Conservation (phyloP, 2,888 invertebrate species). For the Plagodis pulveraria region DNA sequence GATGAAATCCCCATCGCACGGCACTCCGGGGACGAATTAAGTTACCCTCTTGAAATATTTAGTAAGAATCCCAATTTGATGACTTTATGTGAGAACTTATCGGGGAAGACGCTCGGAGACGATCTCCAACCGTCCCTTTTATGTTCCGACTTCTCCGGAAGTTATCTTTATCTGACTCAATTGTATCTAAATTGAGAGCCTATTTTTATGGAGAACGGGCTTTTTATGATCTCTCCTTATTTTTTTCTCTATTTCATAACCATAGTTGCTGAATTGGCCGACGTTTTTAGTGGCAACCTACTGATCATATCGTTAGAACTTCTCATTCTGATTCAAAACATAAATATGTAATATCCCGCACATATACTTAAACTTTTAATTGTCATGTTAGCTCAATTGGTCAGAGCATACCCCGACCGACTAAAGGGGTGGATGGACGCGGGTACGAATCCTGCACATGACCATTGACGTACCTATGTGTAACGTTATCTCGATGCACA, state of each 20-base stretch:
- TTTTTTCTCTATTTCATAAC: not conserved
- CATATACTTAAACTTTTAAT: too few species aligned
- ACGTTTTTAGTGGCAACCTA: too few species aligned
- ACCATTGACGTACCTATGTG: too few species aligned
- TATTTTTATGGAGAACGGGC: not conserved
- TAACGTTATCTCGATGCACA: too few species aligned
- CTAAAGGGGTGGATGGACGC: too few species aligned
- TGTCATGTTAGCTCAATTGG: too few species aligned
- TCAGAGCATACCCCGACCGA: too few species aligned
- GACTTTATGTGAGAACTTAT: slow-evolving; percentile 8
- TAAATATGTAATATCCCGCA: too few species aligned
- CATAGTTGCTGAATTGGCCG: too few species aligned
- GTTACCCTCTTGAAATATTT: slow-evolving; percentile 1
- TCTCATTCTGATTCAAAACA: too few species aligned
- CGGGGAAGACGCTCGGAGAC: slow-evolving; percentile 5
- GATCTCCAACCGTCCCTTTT: slow-evolving; percentile 2
- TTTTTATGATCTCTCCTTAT: not conserved
- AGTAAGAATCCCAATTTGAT: slow-evolving; percentile 7
- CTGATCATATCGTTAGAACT: too few species aligned
- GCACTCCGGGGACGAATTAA: slow-evolving; percentile 3
- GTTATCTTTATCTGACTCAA: slow-evolving; percentile 1
- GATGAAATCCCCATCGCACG: not conserved
- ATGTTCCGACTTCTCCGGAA: not conserved
- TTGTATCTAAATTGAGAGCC: not conserved
- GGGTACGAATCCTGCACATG: too few species aligned